Conservation (phyloP, 2,888 invertebrate species). For the Xiphydria camelus region DNA sequence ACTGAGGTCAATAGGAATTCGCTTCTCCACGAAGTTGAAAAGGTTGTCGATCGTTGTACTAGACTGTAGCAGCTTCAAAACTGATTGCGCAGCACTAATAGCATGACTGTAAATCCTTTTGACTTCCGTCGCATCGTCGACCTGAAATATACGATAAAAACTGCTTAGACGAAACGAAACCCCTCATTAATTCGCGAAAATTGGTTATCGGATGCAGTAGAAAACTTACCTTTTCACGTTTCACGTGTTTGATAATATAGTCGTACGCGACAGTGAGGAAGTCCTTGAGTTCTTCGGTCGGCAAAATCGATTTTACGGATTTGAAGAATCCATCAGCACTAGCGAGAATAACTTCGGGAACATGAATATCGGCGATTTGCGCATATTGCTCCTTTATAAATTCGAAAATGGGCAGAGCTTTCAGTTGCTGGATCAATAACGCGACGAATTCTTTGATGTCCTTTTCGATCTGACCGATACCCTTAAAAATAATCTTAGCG, state of each 20-base stretch:
- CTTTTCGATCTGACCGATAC: conserved; percentile 43
- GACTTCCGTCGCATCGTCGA: conserved; percentile 68
- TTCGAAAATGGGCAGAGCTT: conserved; percentile 62
- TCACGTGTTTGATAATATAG: conserved; percentile 60
- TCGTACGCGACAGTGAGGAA: conserved; percentile 64
- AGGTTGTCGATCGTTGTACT: conserved; percentile 55
- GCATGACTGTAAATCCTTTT: conserved; percentile 66
- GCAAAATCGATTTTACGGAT: conserved; percentile 64
- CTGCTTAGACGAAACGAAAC: background rate
- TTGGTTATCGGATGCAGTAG: too few species aligned
- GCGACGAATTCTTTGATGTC: conserved; percentile 56
- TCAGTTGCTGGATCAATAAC: conserved; percentile 59
- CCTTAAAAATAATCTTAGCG: conserved; percentile 47
- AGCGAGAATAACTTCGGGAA: conserved; percentile 63
- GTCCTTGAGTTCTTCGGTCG: conserved; percentile 67
- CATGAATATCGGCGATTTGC: conserved; percentile 54
- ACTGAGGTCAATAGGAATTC: conserved; percentile 51
- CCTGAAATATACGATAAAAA: conserved; percentile 42
- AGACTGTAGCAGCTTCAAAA: conserved; percentile 57
- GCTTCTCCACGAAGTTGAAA: conserved; percentile 49
- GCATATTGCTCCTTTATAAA: conserved; percentile 58
- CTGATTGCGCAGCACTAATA: conserved; percentile 63
- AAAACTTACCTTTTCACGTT: conserved; percentile 61
- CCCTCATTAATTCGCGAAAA: background rate
- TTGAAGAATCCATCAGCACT: conserved; percentile 63